Evolutionary conservation across 2,113 vertebrate species (phyloP), one percentile per base, ranked within the genome.

Genomic region (Sigmodon hispidus): DNA sequence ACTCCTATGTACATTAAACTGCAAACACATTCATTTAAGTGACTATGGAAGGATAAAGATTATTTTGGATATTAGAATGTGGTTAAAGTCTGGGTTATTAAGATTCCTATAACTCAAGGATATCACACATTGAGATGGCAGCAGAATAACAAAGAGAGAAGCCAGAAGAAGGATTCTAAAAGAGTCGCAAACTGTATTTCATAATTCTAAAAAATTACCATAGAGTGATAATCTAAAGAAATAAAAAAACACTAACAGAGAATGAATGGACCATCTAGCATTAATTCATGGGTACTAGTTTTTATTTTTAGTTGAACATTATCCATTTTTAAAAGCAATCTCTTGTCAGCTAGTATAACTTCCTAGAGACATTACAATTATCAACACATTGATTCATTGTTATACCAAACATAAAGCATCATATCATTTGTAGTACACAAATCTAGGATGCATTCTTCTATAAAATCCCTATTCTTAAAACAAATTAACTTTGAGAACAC

Each of bases 371-470:
- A 31, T 29, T 89, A 34, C 29, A 81, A 86, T 7, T 48, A 70
- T 26, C 40, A 57, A 52, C 43, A 86, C 81, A 59, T 81, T 94
- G n/a, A 57, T n/a, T n/a, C n/a, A n/a, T 2, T 1, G 79, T 91
- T 67, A 72, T 91, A 75, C 61, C 90, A 88, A 85, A 29, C 87
- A 88, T 91, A 55, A 94, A 90, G 88, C 45, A 36, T 4, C 15
- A 87, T 61, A 93, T 81, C 40, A 93, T 11, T 94, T 89, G 16
- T 65, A 43, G 16, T 86, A 86, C 13, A 89, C 89, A 96, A 93
- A 87, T 87, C n/a, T 80, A 88, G 19, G 15, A 36, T 10, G 73
- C 43, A 76, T 72, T 90, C 65, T 89, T 45, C 36, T 63, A 87
- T 52, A 7, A 52, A 52, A 52, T 5, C 50, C 50, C 50, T 52